These are phyloP conservation scores for Piezodorus guildinii DNA, from an alignment of 1,140 invertebrate species.

Conservation along the genomic window DNA sequence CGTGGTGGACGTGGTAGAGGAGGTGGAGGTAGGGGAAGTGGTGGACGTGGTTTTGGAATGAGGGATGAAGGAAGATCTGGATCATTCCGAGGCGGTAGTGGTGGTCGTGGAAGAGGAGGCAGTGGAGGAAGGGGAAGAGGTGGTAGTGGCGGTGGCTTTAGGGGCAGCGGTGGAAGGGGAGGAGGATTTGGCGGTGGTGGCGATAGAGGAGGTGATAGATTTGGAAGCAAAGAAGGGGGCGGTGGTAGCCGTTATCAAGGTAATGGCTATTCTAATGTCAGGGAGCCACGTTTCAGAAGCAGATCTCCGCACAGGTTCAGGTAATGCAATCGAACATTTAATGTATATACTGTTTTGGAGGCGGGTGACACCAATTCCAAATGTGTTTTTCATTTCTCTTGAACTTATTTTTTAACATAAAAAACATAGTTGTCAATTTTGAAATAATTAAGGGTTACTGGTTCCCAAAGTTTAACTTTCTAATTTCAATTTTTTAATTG, in stretches of 20 bases:
- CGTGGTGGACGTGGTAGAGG: slow-evolving; percentile 41
- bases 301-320: slow-evolving; percentile 20
- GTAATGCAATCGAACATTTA: slow-evolving; percentile 12
- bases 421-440: too few species aligned
- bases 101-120: slow-evolving; percentile 37
- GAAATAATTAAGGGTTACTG: too few species aligned
- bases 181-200: slow-evolving; percentile 29
- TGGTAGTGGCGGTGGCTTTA: slow-evolving; percentile 32
- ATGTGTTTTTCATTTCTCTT: too few species aligned
- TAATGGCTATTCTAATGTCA: slow-evolving; percentile 5
- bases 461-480: too few species aligned
- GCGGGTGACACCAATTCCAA: too few species aligned
- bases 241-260: slow-evolving; percentile 32
- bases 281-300: slow-evolving; percentile 20
- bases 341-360: neutral
- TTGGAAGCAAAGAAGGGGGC: slow-evolving; percentile 23
- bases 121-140: slow-evolving; percentile 37
- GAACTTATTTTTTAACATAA: too few species aligned
- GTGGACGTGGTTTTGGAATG: slow-evolving; percentile 42
- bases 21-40: slow-evolving; percentile 41
- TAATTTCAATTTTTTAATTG: too few species aligned
- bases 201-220: slow-evolving; percentile 34
- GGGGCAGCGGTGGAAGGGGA: neutral
- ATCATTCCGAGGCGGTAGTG: slow-evolving; percentile 36
- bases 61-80: slow-evolving; percentile 34